Evolutionary conservation across 2,797 vertebrate species (phyloP), one percentile per base, ranked within the genome.

Genomic region (Ceyx erithaca): DNA sequence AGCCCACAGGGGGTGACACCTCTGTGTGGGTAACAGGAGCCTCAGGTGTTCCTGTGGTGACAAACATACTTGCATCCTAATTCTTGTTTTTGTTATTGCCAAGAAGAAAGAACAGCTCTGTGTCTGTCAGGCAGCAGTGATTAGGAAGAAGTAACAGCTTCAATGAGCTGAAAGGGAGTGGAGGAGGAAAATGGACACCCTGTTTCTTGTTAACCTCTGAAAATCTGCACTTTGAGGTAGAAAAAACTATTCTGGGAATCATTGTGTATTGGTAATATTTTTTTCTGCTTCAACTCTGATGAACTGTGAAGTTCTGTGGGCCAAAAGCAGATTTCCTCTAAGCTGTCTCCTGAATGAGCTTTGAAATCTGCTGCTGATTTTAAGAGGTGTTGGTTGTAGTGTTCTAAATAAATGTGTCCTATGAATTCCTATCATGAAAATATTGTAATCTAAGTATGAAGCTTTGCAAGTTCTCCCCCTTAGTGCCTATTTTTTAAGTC

Each of bases 361-460:
- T 88, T 75, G 33, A 80, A 94, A 86, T 72, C 45, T 88, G 59
- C 41, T 73, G 45, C 31, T 85, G 71, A 45, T 81, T 88, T 90
- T 69, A 87, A 48, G 64, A 69, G 52, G 6, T 41, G 15, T 37
- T 79, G 5, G 31, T 26, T 84, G 88, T 84, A 59, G 20, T 61
- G 11, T 72, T 46, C 59, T 66, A 62, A 88, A 80, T 43, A 72
- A 81, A 70, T 21, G 55, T 2, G 3, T 23, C 51, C 33, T 69
- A 5, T 52, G 19, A 68, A 64, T 89, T 69, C 79, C 62, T 88
- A 9, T 62, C 73, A 45, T 11, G 11, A 69, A 61, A 70, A 55
- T 59, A 81, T 2, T 43, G 15, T 69, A 37, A n/a, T 61, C 21
- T 35, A 33, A 66, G 21, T 71, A 76, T 40, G 59, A 67, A 66